Percentiles rank a stretch among this genome's conserved stretches.
These are phyloP conservation scores for Mantis religiosa DNA, from an alignment of 2,888 invertebrate genomes.

Conservation along the genomic window DNA sequence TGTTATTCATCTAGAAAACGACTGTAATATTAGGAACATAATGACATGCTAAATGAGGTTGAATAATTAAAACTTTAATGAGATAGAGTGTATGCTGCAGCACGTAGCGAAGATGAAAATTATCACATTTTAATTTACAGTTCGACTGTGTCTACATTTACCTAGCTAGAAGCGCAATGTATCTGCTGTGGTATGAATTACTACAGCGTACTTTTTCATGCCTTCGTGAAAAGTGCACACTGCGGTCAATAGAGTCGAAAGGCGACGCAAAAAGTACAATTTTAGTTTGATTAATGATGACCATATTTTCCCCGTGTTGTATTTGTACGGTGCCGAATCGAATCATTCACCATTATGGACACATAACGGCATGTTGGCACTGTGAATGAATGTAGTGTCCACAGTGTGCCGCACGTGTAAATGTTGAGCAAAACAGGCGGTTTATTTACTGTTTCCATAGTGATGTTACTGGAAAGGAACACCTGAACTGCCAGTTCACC, in stretches of 20 bases:
- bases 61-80: no score
- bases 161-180: neutral
- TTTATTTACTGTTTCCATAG: neutral
- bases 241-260: neutral
- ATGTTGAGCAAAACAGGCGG: neutral
- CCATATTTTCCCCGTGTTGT: neutral
- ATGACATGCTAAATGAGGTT: no score
- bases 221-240: neutral
- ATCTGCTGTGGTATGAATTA: neutral
- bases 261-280: neutral
- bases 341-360: neutral
- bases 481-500: no score
- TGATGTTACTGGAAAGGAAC: no score
- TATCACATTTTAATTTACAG: neutral
- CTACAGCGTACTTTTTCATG: neutral
- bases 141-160: neutral
- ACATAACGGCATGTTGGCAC: neutral
- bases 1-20: no score
- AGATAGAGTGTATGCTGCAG: no score
- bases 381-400: no score
- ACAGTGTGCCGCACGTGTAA: neutral
- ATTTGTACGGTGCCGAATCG: neutral
- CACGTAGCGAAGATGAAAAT: neutral
- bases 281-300: neutral
- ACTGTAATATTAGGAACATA: no score